Evolutionary conservation across 2,797 vertebrate genomes (phyloP).

Genomic region (Hippopotamyrus pictus): DNA sequence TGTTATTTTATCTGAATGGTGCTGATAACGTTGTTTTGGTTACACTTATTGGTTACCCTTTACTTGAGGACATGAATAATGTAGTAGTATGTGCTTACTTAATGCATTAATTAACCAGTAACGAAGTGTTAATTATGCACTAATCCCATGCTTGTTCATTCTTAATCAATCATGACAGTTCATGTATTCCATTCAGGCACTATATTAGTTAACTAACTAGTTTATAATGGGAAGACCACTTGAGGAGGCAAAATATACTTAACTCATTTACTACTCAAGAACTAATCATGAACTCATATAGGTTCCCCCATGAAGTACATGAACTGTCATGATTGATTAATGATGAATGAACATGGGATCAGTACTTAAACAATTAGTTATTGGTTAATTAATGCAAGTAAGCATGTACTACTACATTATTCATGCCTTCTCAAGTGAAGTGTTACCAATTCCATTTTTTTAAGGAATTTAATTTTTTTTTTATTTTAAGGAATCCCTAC

Average conservation of each 20-base stretch:
- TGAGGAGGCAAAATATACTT: too few species aligned
- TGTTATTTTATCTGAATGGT: neutral
- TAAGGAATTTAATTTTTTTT: neutral
- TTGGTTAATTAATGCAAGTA: neutral
- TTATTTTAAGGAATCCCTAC: neutral
- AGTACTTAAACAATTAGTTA: neutral
- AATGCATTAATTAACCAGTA: too few species aligned
- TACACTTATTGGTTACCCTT: neutral
- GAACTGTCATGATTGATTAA: neutral
- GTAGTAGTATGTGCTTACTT: too few species aligned
- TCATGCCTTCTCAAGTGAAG: neutral
- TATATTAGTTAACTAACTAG: too few species aligned
- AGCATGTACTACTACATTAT: neutral
- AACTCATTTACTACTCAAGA: neutral
- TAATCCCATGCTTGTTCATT: too few species aligned
- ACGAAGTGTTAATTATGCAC: too few species aligned
- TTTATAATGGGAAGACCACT: too few species aligned
- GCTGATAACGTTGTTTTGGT: neutral
- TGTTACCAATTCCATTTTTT: neutral
- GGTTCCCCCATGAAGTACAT: neutral
- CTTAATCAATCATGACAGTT: neutral
- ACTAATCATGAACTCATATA: neutral
- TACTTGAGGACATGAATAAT: too few species aligned
- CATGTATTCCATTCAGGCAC: neutral
- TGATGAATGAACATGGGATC: neutral